Base-by-base conservation (phyloP, 2,888 invertebrate genomes). In the Cordilura impudica region DNA sequence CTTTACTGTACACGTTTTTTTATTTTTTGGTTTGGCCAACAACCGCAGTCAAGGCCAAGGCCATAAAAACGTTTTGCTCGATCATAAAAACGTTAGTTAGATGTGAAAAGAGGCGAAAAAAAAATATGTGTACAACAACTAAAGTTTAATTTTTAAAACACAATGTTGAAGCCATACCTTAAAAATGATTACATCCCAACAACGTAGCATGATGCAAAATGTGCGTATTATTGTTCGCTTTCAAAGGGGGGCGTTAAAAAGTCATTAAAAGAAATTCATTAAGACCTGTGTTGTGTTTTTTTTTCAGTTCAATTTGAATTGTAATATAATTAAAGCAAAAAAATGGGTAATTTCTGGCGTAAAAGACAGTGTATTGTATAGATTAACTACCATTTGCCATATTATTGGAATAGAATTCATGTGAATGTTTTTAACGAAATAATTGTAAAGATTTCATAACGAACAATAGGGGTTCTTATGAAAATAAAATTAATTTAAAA, bases 1-100 rank as follows among this genome's bases (percentile, higher is more conserved):
- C 29, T 75, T 21, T 53, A 53, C 7, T 72, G 61, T 61, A 53
- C 65, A 43, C 35, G 51, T 26, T 54, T n/a, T n/a, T n/a, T n/a
- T n/a, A n/a, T n/a, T n/a, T n/a, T 79, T 75, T 73, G 70, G 63
- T 81, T 60, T 82, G 82, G 83, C 82, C 81, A 83, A 83, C 79
- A 83, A 83, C 83, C 83, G 82, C 82, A 61, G 81, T 77, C 83
- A 83, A 83, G 83, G 83, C 83, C 83, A 83, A 82, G 83, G 82
- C 81, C 83, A 82, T 61, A 69, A 70, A 73, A 69, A 43, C 58
- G 47, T 26, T 65, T 61, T n/a, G 45, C 45, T 39, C 45, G 56
- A 67, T 49, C 47, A 54, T 58, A 51, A 67, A 71, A 75, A 66
- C 66, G 71, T 79, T 79, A 63, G 79, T 79, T 79, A 71, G 49